These are phyloP conservation scores for Spatulosminthurus flaviceps DNA, from an alignment of 2,888 invertebrate genomes.

Conservation along the genomic window DNA sequence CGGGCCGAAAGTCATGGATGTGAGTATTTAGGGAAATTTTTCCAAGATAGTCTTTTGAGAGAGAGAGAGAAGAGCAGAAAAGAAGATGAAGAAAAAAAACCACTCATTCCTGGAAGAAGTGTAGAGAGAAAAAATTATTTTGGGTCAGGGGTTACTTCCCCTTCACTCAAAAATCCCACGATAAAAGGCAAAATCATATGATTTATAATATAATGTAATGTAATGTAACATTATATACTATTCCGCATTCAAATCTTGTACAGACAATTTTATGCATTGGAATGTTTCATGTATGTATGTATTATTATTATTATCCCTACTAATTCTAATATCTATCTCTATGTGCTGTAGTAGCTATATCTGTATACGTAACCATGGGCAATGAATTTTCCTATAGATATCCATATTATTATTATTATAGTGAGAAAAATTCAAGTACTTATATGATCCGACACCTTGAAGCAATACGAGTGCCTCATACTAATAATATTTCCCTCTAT, in stretches of 20 bases:
- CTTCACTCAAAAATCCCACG: conserved; percentile 35
- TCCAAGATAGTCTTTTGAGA: too few species aligned
- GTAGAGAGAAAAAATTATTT: conserved; percentile 32
- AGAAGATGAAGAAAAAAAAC: conserved; percentile 40
- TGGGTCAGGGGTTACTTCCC: conserved; percentile 43
- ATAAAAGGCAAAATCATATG: conserved; percentile 31
- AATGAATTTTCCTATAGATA: conserved; percentile 27
- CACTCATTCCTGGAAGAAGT: conserved; percentile 34
- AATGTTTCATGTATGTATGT: conserved; percentile 16
- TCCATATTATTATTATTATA: conserved; percentile 25
- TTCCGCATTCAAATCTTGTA: background rate
- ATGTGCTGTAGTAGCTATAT: background rate
- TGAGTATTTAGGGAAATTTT: conserved; percentile 40
- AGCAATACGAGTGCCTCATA: too few species aligned
- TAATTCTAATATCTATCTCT: background rate
- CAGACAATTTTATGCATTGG: background rate
- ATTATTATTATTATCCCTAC: background rate
- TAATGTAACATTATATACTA: too few species aligned
- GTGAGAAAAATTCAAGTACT: background rate
- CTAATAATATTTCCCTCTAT: too few species aligned
- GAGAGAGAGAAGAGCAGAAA: too few species aligned
- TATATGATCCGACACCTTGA: background rate
- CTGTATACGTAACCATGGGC: conserved; percentile 30
- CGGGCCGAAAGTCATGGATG: conserved; percentile 37
- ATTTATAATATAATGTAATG: too few species aligned